phyloP scores from a whole-genome alignment of 2,888 invertebrate genomes.

The Melipona beecheii region DNA sequence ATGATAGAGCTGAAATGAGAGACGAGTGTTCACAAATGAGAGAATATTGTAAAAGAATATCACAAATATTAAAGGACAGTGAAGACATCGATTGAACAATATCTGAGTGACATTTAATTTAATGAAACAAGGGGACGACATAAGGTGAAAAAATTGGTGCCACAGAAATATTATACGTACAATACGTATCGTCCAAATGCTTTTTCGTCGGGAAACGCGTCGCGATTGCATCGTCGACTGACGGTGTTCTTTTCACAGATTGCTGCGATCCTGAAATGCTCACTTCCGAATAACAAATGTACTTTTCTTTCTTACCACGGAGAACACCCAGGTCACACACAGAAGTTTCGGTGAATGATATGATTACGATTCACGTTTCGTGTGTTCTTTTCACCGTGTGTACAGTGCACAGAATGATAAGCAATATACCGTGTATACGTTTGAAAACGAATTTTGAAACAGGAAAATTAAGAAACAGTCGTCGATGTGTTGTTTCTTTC shows the following conservation, averaged over 20 bases:
- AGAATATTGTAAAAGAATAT: constrained; percentile 17
- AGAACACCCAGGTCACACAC: constrained; percentile 19
- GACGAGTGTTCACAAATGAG: constrained; percentile 4
- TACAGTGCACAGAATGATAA: constrained; percentile 1
- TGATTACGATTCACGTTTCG: constrained; percentile 2
- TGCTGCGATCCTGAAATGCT: constrained; percentile 60
- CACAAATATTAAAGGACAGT: constrained; percentile 33
- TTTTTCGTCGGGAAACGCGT: constrained; percentile 46
- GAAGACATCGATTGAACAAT: constrained; percentile 34
- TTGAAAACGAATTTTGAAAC: no score
- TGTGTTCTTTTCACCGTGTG: background rate
- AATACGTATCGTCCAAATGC: constrained; percentile 54
- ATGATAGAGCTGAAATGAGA: background rate
- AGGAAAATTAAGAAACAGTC: no score
- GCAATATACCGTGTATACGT: no score
- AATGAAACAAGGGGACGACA: no score
- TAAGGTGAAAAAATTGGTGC: background rate
- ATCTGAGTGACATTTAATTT: no score
- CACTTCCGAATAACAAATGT: constrained; percentile 44
- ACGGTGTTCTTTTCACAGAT: constrained; percentile 18
- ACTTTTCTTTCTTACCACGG: constrained; percentile 1
- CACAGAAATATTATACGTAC: background rate
- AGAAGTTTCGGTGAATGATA: background rate
- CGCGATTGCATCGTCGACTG: constrained; percentile 17
- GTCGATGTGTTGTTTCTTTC: no score